Evolutionary conservation across 2,113 vertebrate genomes (phyloP).

Genomic region (Mellivora capensis): DNA sequence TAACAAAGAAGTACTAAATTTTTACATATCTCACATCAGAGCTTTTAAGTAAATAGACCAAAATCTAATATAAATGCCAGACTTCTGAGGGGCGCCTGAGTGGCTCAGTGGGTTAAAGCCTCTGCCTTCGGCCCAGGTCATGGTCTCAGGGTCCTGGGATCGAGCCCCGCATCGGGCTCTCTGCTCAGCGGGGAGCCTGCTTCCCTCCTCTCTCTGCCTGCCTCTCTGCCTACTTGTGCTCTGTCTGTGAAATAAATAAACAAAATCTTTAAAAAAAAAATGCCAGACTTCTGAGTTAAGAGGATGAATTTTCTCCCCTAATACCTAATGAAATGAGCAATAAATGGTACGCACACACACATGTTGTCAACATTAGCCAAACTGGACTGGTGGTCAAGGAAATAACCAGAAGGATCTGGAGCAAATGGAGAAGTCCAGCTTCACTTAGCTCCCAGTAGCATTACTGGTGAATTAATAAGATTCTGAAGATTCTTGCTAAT

Average conservation of each 20-base stretch:
- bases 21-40: neutral
- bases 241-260: no score
- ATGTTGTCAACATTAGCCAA: neutral
- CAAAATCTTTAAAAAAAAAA: no score
- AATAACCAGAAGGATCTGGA: neutral
- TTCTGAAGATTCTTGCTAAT: neutral
- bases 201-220: no score
- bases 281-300: neutral
- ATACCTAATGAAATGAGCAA: neutral
- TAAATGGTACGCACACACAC: neutral
- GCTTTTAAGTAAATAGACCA: neutral
- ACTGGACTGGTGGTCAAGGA: neutral
- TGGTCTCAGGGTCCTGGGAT: no score
- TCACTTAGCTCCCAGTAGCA: neutral
- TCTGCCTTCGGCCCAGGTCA: no score
- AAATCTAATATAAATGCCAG: constrained; percentile 12
- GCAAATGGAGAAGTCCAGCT: neutral
- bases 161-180: no score
- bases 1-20: neutral
- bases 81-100: no score
- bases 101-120: no score
- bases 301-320: neutral
- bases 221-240: no score
- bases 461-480: neutral
- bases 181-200: no score